phyloP scores from a whole-genome alignment of 2,113 vertebrate genomes.

The Callospermophilus lateralis region DNA sequence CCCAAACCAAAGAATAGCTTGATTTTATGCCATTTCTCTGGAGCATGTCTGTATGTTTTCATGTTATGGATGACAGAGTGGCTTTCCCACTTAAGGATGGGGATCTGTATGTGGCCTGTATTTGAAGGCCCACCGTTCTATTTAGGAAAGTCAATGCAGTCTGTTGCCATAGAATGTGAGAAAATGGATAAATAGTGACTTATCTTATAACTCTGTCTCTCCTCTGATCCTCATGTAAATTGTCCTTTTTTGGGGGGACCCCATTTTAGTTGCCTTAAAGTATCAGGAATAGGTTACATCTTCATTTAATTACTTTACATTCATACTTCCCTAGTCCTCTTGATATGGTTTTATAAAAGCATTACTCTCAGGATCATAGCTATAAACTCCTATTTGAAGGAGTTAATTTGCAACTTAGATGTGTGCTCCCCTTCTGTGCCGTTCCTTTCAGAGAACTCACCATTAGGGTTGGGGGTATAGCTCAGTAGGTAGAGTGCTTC shows the following conservation, averaged over 20 bases:
- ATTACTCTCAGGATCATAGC: neutral
- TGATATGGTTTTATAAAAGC: neutral
- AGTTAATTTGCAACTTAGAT: neutral
- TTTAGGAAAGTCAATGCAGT: neutral
- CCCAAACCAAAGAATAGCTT: neutral
- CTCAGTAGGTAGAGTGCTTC: no score
- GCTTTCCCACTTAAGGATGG: neutral
- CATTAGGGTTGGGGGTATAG: neutral
- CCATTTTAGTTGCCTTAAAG: neutral
- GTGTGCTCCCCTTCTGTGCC: neutral
- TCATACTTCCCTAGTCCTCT: constrained; percentile 9
- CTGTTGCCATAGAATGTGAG: neutral
- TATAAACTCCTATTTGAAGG: neutral
- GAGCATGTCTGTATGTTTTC: neutral
- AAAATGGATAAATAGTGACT: neutral
- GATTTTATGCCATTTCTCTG: neutral
- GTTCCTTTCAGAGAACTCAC: neutral
- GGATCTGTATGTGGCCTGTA: neutral
- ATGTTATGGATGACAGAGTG: neutral
- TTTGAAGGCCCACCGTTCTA: neutral
- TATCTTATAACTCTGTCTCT: neutral
- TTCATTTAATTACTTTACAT: neutral
- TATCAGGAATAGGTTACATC: neutral
- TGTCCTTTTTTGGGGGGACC: neutral
- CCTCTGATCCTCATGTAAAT: neutral